These are phyloP conservation scores for Neodon shergylaensis DNA, from an alignment of 2,113 vertebrate species.

Conservation along the genomic window DNA sequence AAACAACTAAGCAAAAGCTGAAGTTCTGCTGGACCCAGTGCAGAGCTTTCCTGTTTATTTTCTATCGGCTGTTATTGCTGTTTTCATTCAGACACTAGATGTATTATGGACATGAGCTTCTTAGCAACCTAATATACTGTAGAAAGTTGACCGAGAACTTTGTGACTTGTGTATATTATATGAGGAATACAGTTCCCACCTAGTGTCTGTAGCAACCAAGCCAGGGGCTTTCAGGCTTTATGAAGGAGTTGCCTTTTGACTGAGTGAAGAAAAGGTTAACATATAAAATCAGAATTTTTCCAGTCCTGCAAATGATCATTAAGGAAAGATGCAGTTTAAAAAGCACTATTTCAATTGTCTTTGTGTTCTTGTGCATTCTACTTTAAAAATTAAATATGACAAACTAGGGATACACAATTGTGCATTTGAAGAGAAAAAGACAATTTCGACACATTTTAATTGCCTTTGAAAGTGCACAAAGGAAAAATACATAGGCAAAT, in stretches of 20 bases:
- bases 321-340: not conserved
- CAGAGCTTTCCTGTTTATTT: not conserved
- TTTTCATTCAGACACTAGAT: not conserved
- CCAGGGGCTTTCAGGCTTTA: not conserved
- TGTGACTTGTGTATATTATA: not conserved
- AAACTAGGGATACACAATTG: conserved; percentile 71
- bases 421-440: conserved; percentile 76
- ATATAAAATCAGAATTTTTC: not conserved
- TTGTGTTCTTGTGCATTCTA: conserved; percentile 41
- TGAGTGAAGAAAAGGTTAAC: not conserved
- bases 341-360: not conserved
- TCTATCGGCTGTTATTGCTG: not conserved
- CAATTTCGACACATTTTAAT: conserved; percentile 71
- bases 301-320: not conserved
- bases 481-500: conserved; percentile 75
- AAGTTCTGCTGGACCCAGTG: not conserved
- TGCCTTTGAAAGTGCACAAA: conserved; percentile 75
- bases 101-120: not conserved
- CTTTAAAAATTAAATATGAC: conserved; percentile 70
- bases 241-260: not conserved
- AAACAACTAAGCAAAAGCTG: not conserved
- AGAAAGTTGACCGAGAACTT: not conserved
- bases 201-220: not conserved
- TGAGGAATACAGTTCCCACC: not conserved
- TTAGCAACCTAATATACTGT: not conserved